These are phyloP conservation scores for Pseudopipra pipra DNA, from an alignment of 2,113 vertebrate genomes.

Conservation along the genomic window DNA sequence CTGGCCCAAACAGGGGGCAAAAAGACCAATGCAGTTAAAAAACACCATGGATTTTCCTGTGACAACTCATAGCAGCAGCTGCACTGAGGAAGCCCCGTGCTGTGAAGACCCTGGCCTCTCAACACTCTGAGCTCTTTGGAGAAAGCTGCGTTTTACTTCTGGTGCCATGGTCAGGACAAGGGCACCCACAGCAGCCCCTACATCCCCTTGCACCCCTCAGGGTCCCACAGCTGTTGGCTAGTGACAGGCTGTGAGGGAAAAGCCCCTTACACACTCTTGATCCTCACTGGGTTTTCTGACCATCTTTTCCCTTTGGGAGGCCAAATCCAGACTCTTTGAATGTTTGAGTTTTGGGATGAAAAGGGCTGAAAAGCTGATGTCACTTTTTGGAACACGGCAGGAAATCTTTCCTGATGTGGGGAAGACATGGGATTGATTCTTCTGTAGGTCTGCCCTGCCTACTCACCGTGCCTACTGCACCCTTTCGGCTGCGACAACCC, in stretches of 20 bases:
- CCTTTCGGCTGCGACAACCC: not conserved
- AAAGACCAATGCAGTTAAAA: not conserved
- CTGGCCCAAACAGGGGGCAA: not conserved
- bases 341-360: not conserved
- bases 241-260: not conserved
- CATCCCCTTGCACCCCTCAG: not conserved
- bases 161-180: not conserved
- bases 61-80: not conserved
- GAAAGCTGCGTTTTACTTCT: not conserved
- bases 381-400: not conserved
- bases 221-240: not conserved
- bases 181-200: not conserved
- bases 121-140: not conserved
- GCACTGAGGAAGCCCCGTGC: not conserved
- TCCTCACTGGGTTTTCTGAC: not conserved
- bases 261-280: not conserved
- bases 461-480: not conserved
- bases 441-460: not conserved
- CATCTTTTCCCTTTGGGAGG: not conserved
- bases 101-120: not conserved
- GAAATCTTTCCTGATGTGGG: not conserved
- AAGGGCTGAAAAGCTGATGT: not conserved
- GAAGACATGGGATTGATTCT: not conserved
- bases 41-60: not conserved
- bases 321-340: not conserved